Evolutionary conservation across 1,140 invertebrate genomes (phyloP).

Genomic region (Aphelenchoides besseyi): DNA sequence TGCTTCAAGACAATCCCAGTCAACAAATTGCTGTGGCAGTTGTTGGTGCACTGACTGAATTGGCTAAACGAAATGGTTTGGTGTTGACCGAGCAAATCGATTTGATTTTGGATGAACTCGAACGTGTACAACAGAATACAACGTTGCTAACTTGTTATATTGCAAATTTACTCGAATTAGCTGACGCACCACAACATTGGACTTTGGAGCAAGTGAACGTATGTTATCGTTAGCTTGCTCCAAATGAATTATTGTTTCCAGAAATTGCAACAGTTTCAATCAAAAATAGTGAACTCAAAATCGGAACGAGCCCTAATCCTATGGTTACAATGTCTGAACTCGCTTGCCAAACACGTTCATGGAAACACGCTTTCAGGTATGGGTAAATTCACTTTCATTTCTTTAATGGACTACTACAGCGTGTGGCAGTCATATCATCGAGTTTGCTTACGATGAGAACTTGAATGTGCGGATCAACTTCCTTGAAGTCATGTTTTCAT

Average conservation of each 20-base stretch:
- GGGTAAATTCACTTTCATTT: too few relatives aligned
- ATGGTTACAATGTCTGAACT: constrained; percentile 9
- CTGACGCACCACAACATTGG: constrained; percentile 37
- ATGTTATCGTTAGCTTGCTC: constrained; percentile 12
- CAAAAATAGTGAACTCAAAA: not conserved
- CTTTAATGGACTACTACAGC: too few relatives aligned
- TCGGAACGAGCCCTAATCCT: not conserved
- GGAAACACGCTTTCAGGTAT: not conserved
- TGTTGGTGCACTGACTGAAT: constrained; percentile 32
- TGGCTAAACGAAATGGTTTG: constrained; percentile 34
- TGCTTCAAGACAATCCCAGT: constrained; percentile 23
- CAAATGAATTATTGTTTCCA: not conserved
- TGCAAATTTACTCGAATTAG: constrained; percentile 33
- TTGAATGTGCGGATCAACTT: not conserved
- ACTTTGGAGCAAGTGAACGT: constrained; percentile 33
- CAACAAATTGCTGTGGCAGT: constrained; percentile 28
- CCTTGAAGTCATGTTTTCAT: not conserved
- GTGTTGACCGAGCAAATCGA: constrained; percentile 35
- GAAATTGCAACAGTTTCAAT: not conserved
- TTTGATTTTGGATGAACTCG: not conserved
- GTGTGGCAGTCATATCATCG: too few relatives aligned
- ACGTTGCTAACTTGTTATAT: constrained; percentile 17
- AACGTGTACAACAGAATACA: not conserved
- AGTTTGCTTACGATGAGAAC: not conserved
- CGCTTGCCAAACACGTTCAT: not conserved